phyloP scores from a whole-genome alignment of 2,888 invertebrate genomes.

The Trimorus sp. region DNA sequence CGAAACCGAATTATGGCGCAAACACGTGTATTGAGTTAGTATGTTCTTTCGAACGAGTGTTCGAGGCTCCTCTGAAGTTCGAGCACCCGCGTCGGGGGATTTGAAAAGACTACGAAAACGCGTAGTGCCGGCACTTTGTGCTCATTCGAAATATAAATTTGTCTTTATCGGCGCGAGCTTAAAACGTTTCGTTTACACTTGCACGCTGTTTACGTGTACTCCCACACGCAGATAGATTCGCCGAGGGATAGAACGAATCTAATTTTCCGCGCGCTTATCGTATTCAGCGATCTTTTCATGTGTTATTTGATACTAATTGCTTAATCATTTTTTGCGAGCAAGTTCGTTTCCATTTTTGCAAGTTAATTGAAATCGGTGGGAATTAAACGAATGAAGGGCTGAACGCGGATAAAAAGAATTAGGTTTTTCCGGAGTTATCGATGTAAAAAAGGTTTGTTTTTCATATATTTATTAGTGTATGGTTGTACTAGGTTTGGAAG shows the following conservation, averaged over 20 bases:
- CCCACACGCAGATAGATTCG: constrained; percentile 25
- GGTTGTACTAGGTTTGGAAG: no score
- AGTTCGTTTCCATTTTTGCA: constrained; percentile 14
- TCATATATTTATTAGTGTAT: no score
- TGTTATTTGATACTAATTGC: constrained; percentile 39
- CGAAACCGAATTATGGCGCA: constrained; percentile 51
- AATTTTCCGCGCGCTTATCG: constrained; percentile 32
- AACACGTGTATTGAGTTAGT: constrained; percentile 61
- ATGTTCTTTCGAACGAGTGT: constrained; percentile 59
- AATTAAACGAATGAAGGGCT: no score
- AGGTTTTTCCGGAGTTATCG: no score
- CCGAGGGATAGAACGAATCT: constrained; percentile 24
- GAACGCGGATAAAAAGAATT: no score
- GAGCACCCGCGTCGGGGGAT: constrained; percentile 40
- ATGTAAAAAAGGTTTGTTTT: no score
- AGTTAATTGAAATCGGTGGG: neutral
- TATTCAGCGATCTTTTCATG: constrained; percentile 6
- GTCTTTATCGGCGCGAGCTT: constrained; percentile 35
- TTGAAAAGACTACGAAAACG: constrained; percentile 61
- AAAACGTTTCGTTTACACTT: constrained; percentile 51
- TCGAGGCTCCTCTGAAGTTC: constrained; percentile 55
- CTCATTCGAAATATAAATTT: constrained; percentile 55
- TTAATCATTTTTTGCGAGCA: constrained; percentile 9
- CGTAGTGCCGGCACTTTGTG: constrained; percentile 46
- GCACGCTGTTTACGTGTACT: constrained; percentile 34